Evolutionary conservation across 23 tunicate genomes (phyloP).

Genomic region (Diplosoma virens): DNA sequence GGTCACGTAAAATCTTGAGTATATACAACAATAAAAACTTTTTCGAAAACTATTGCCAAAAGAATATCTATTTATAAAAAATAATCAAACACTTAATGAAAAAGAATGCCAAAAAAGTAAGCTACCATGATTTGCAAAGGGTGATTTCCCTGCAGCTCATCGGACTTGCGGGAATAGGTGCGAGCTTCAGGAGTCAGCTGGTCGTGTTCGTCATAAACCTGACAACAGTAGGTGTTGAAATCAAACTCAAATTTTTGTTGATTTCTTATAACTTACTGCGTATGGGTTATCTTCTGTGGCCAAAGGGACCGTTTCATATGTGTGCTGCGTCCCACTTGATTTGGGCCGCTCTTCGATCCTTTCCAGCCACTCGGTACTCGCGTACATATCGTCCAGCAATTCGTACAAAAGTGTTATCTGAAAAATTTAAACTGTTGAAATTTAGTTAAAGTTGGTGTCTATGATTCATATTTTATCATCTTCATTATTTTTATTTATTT

Average conservation of each 20-base stretch:
- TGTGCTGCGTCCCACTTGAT: background rate
- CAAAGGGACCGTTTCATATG: slow-evolving; percentile 16
- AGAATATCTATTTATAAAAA: no score
- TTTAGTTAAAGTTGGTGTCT: background rate
- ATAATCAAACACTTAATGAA: no score
- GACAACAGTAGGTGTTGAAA: slow-evolving; percentile 8
- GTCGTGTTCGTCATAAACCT: slow-evolving; percentile 91
- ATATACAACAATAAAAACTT: no score
- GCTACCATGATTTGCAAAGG: slow-evolving; percentile 88
- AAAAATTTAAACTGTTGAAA: background rate
- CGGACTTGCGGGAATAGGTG: slow-evolving; percentile 64
- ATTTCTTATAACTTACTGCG: slow-evolving; percentile 11
- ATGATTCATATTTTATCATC: no score
- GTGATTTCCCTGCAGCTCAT: slow-evolving; percentile 73
- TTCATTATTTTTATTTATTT: no score
- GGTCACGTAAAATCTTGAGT: no score
- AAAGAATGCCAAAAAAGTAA: no score
- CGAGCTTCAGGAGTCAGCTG: slow-evolving; percentile 59
- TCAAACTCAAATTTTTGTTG: background rate
- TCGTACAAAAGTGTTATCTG: slow-evolving; percentile 71
- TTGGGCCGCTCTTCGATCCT: slow-evolving; percentile 43
- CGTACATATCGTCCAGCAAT: slow-evolving; percentile 87
- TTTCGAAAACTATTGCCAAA: no score
- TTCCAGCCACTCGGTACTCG: slow-evolving; percentile 82
- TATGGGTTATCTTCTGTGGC: slow-evolving; percentile 48